Evolutionary conservation across 1,140 invertebrate genomes (phyloP), one percentile per base, ranked within the genome.

Genomic region (Aporrectodea caliginosa): DNA sequence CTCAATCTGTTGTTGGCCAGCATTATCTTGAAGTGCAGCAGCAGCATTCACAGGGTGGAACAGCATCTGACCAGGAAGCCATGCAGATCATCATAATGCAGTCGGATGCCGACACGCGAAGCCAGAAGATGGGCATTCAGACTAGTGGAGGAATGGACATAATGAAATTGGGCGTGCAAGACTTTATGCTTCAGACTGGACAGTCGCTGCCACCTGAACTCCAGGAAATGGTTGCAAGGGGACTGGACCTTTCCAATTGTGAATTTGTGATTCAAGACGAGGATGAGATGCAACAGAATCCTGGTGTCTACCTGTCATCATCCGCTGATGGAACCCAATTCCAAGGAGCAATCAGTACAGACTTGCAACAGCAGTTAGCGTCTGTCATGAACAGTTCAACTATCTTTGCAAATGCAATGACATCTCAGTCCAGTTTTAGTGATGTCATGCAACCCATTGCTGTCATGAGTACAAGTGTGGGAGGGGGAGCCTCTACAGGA

Each of bases 191-290:
- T 2, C 75, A 76, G 43, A 32, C 33, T 2, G 75, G 75, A 29
- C 75, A 76, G 33, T 29, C 34, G 27, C 33, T 76, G 0, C 35
- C 75, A 2, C 22, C 75, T 2, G 75, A 76, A 76, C 75, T 76
- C n/a, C 75, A 76, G 43, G 75, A 76, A 76, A 16, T 76, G 6
- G 27, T 76, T 29, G 75, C 33, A n/a, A 35, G 75, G n/a, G 75
- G 75, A 2, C 22, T 76, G 1, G 75, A 76, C 43, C 75, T 76
- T 31, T 76, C 75, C 12, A 76, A 76, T 76, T 76, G 43, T 16
- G 75, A 76, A 35, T 43, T 76, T 43, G 75, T 76, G 27, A 76
- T 76, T 30, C 75, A 76, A 35, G 75, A 43, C 0, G 75, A 76
- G 27, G 33, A 29, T 1, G 75, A 76, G 0, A 27, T 22, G 12